Evolutionary conservation across 2,888 invertebrate species (phyloP), one percentile per base, ranked within the genome.

Genomic region (Palloptera scutellata): DNA sequence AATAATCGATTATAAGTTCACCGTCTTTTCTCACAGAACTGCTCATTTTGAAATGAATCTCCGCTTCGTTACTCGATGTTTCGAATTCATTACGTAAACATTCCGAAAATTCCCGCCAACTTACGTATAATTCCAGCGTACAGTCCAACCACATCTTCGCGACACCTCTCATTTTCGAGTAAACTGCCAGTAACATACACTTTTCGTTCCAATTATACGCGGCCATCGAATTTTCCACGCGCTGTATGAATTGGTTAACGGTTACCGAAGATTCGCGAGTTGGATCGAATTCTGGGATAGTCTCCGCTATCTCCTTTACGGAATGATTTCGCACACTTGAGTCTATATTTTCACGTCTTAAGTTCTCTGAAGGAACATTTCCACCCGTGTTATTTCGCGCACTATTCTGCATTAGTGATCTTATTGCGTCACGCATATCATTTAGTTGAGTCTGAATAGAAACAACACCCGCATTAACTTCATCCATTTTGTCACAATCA

Each of bases 131-230:
- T 11, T 51, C 20, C 0, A 40, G 48, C 15, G 58, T 11, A 6
- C 57, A 61, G 51, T 66, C 42, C 8, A 66, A 15, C 61, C 51
- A 66, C 54, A 66, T 53, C 51, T 61, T 66, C 30, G 61, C 61
- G 12, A 15, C 57, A 20, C 57, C 61, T 41, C 55, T 61, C 43
- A 55, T 48, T 54, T 45, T 30, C 2, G 51, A 55, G 20, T 60
- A 65, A n/a, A 65, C 65, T 4, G 65, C 59, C 30, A 60, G n/a
- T 20, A 66, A 42, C 52, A 66, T 43, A 54, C 65, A 66, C 17
- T 57, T 61, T 52, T 66, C 61, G n/a, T 52, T 55, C 66, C 57
- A 66, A 6, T 61, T n/a, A 20, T 61, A 68, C 1, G 68, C 68
- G 19, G 15, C 61, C 1, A 68, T 57, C 13, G 55, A 45, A 51